These are phyloP conservation scores for Drosophila planitibia DNA, from an alignment of 2,888 invertebrate genomes.

Conservation along the genomic window DNA sequence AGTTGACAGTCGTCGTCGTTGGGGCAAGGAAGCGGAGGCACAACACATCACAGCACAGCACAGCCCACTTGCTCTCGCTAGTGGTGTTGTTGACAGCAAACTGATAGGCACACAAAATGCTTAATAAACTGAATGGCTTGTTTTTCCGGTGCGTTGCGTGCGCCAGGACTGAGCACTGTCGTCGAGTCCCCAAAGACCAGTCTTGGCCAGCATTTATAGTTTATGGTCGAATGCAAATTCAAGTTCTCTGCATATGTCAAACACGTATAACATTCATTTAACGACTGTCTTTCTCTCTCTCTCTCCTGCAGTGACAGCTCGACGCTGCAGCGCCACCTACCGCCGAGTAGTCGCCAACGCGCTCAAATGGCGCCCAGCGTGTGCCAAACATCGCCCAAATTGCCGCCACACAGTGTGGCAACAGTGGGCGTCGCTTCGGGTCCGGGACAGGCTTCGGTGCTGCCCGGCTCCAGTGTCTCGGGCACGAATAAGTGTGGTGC, in stretches of 20 bases:
- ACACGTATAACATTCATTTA: constrained; percentile 53
- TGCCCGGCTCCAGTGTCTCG: constrained; percentile 46
- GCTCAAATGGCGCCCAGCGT: constrained; percentile 86
- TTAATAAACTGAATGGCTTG: constrained; percentile 77
- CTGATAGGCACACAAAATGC: constrained; percentile 52
- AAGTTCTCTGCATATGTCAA: constrained; percentile 70
- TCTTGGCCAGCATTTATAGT: constrained; percentile 41
- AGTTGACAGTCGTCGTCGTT: constrained; percentile 40
- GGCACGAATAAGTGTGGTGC: constrained; percentile 77
- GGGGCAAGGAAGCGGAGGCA: constrained; percentile 44
- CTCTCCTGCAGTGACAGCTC: constrained; percentile 85
- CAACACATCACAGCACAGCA: background rate
- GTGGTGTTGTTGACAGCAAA: constrained; percentile 70
- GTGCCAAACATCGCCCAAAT: constrained; percentile 83
- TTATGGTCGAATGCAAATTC: constrained; percentile 57
- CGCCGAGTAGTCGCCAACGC: constrained; percentile 30
- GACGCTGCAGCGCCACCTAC: constrained; percentile 76
- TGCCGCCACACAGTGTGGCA: constrained; percentile 66
- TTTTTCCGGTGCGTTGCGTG: constrained; percentile 76
- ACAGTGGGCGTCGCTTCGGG: background rate
- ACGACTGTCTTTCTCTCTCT: constrained; percentile 41
- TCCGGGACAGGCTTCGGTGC: background rate
- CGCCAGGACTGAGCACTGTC: constrained; percentile 7
- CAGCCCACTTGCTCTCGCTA: constrained; percentile 34
- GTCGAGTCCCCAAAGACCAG: constrained; percentile 14